Evolutionary conservation across 2,113 vertebrate species (phyloP), one percentile per base, ranked within the genome.

Genomic region (Hipposideros armiger): DNA sequence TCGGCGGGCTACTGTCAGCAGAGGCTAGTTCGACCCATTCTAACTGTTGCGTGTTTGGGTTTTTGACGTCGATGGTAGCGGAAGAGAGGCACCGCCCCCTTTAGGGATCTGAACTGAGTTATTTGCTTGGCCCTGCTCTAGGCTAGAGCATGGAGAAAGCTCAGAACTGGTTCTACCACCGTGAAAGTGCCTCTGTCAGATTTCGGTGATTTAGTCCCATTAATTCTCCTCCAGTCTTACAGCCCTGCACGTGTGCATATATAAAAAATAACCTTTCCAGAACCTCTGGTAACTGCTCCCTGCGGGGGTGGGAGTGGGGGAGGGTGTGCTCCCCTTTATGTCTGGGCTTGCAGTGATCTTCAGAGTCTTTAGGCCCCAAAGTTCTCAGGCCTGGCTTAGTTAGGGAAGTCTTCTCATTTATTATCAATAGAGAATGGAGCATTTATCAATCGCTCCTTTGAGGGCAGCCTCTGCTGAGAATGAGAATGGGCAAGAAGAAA

Each of bases 141-240:
- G 91, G 32, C 64, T 20, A 54, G 76, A 81, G 7, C 62, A 0
- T 13, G 87, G n/a, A 92, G 74, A 67, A 70, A 42, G 36, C n/a
- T 32, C 92, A 80, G n/a, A 94, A 91, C 82, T 69, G 77, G 72
- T 73, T 94, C 72, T 88, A 54, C 80, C 62, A 45, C 30, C 4
- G 3, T 5, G 50, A 73, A 42, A 84, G 24, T 45, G 24, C 80
- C 87, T 54, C 47, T 1, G 11, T 47, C 90, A 78, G 60, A 77
- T 40, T 88, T 95, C 15, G 69, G 20, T 73, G 58, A 84, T 87
- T 94, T 54, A 26, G 83, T 26, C 15, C 32, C 24, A 66, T 72
- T 45, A 83, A 52, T 87, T 89, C 70, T 82, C 14, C 28, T 82
- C 13, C 45, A 58, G n/a, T n/a, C 52, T 95, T 58, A 62, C 20